Evolutionary conservation across 1,140 invertebrate species (phyloP), one percentile per base, ranked within the genome.

Genomic region (Drosophila ironensis): DNA sequence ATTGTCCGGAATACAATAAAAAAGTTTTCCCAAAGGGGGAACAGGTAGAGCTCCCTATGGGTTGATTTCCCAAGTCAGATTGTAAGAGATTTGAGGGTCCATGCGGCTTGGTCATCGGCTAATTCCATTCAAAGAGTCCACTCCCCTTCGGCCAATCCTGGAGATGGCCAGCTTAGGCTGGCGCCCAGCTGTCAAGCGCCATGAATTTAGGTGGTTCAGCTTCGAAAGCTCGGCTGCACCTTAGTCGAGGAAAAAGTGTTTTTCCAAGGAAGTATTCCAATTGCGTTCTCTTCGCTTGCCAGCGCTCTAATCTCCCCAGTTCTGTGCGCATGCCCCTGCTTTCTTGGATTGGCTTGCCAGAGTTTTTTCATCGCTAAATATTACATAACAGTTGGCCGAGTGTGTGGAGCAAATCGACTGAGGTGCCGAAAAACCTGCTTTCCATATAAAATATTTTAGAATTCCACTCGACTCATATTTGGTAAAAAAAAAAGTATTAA

Each of bases 361-460:
- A 69, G 56, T 63, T 71, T 72, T 84, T 84, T 77, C 51, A 53
- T 50, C 48, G 67, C 56, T 86, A 35, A 53, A 86, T 56, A 86
- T 86, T 86, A 86, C 80, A 86, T 86, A 86, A 86, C 80, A 80
- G 71, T 86, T 86, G 80, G 80, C 67, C 75, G 81, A 75, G 74
- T 78, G 78, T 82, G 71, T 86, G 80, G 61, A 66, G 60, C 45
- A 84, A 72, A 68, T 67, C 61, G 78, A 60, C 52, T 72, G 67
- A 56, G 68, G 53, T 42, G 53, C 28, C 52, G 51, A 64, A 56
- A 77, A 69, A 37, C 14, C 16, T 17, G 8, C 8, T 37, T 37
- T 17, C 5, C 2, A 2, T 14, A 14, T 16, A 37, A 37, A 16
- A 17, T 37, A 37, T 37, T 14, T 37, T 17, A 17, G 4, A 37